phyloP scores from a whole-genome alignment of 2,888 invertebrate genomes.

The Torymus tubicola region DNA sequence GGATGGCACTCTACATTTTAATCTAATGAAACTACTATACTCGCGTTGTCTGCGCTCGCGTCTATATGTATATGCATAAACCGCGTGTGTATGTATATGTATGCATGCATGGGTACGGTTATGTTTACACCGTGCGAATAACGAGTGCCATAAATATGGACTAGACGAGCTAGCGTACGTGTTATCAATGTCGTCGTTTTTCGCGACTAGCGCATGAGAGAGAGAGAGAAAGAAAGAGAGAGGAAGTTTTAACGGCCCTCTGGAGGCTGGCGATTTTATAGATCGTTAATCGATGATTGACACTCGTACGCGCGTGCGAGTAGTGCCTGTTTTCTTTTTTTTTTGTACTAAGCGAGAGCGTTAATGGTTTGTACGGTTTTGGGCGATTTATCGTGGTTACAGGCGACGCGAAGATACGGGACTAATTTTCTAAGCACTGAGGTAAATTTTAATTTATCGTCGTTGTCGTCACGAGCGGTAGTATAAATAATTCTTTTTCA shows the following conservation, averaged over 20 bases:
- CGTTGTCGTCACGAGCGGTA: no score
- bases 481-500: no score
- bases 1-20: slow-evolving; percentile 58
- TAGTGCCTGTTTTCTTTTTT: neutral
- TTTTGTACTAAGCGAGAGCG: neutral
- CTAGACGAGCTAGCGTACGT: slow-evolving; percentile 39
- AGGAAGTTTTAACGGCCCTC: slow-evolving; percentile 30
- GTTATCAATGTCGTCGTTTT: slow-evolving; percentile 46
- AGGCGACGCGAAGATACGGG: no score
- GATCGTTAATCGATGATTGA: slow-evolving; percentile 55
- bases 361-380: neutral
- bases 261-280: slow-evolving; percentile 32
- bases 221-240: neutral
- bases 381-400: no score
- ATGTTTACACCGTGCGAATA: slow-evolving; percentile 54
- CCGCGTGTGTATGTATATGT: neutral
- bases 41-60: slow-evolving; percentile 2
- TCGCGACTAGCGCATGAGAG: neutral
- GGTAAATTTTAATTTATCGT: no score
- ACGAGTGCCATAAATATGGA: slow-evolving; percentile 57
- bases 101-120: slow-evolving; percentile 6
- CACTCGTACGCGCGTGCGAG: neutral
- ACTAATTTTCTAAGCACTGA: no score
- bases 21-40: slow-evolving; percentile 44
- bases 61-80: slow-evolving; percentile 10